Evolutionary conservation across 2,888 invertebrate species (phyloP).

Genomic region (Macaria notata): DNA sequence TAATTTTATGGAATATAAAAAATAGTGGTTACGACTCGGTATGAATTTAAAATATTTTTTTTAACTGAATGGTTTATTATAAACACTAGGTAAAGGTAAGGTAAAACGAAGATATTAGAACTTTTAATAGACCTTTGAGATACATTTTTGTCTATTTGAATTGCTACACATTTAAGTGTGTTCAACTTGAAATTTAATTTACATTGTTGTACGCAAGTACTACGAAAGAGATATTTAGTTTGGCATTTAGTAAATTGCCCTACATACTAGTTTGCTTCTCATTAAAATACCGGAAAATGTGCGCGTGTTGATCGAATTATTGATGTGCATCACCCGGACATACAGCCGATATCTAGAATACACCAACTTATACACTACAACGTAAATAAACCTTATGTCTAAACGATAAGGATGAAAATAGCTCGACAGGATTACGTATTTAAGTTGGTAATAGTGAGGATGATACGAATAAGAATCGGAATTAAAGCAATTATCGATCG

Average conservation of each 20-base stretch:
- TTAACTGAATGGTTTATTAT: no score
- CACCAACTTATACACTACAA: constrained; percentile 12
- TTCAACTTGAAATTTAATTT: neutral
- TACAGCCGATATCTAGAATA: constrained; percentile 42
- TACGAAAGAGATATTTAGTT: no score
- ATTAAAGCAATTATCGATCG: constrained; percentile 54
- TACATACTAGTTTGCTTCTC: constrained; percentile 8
- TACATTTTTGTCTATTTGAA: no score
- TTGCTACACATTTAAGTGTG: neutral
- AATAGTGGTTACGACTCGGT: no score
- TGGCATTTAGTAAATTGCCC: no score
- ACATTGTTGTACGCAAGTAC: neutral
- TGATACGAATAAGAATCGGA: constrained; percentile 55
- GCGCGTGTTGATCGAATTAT: constrained; percentile 70
- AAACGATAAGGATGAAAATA: constrained; percentile 35
- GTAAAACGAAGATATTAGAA: no score
- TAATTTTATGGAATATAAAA: no score
- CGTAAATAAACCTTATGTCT: constrained; percentile 20
- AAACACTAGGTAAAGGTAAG: no score
- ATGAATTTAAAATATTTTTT: no score
- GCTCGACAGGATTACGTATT: constrained; percentile 5
- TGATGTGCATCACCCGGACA: constrained; percentile 72
- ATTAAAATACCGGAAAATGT: constrained; percentile 41
- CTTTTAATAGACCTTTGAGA: no score
- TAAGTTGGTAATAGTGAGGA: constrained; percentile 40